These are phyloP conservation scores for Brachyhypopomus occidentalis DNA, from an alignment of 2,113 vertebrate genomes.

Conservation along the genomic window DNA sequence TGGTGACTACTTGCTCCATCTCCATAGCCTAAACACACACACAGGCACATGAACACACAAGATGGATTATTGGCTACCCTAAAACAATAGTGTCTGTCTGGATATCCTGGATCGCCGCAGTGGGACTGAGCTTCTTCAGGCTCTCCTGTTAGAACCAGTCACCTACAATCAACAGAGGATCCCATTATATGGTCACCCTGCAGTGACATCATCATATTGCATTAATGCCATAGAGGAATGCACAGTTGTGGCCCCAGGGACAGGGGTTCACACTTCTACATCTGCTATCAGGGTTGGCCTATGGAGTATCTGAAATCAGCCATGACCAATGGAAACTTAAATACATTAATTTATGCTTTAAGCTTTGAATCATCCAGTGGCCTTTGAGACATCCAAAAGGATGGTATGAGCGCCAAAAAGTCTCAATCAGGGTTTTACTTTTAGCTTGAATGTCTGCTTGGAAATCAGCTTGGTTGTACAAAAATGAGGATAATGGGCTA, in stretches of 20 bases:
- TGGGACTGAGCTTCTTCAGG: conserved; percentile 59
- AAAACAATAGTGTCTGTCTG: conserved; percentile 36
- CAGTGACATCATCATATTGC: conserved; percentile 60
- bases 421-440: too few species aligned
- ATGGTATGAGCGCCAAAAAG: too few species aligned
- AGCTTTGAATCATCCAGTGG: too few species aligned
- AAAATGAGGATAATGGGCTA: too few species aligned
- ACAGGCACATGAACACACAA: conserved; percentile 4
- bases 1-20: conserved; percentile 68
- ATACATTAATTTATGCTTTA: too few species aligned
- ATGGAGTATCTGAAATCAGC: too few species aligned
- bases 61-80: conserved; percentile 32
- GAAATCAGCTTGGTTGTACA: too few species aligned
- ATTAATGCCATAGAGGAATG: conserved; percentile 38
- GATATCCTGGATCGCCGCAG: conserved; percentile 1
- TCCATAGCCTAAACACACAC: conserved; percentile 66
- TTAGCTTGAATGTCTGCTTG: too few species aligned
- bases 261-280: not conserved
- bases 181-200: conserved; percentile 64
- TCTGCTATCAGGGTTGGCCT: conserved; percentile 23
- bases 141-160: conserved; percentile 67
- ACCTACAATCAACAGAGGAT: conserved; percentile 64
- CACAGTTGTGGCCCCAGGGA: conserved; percentile 30
- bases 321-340: not conserved
- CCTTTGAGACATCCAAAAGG: too few species aligned